Evolutionary conservation across 2,797 vertebrate genomes (phyloP).

Genomic region (Aphelocoma californica): DNA sequence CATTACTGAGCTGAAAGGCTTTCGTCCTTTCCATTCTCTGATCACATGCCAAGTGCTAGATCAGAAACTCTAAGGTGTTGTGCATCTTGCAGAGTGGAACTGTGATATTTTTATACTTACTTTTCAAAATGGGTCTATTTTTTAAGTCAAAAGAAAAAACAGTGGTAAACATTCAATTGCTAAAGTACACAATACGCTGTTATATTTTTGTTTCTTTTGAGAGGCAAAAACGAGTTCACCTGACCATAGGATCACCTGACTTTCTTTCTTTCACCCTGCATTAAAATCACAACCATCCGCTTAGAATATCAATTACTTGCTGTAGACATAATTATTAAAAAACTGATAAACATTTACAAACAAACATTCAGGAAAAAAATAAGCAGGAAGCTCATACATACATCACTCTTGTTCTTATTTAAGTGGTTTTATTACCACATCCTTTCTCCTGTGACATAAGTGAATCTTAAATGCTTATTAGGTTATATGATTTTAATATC

Average conservation of each 20-base stretch:
- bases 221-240: not conserved
- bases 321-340: not conserved
- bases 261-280: not conserved
- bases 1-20: not conserved
- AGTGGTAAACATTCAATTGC: not conserved
- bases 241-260: not conserved
- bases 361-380: not conserved
- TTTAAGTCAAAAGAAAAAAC: not conserved
- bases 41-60: not conserved
- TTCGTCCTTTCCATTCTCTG: not conserved
- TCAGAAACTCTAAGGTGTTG: not conserved
- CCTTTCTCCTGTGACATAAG: not conserved
- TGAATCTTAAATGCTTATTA: not conserved
- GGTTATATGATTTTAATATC: not conserved
- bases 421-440: not conserved
- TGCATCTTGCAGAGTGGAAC: not conserved
- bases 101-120: not conserved
- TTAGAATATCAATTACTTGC: not conserved
- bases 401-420: not conserved
- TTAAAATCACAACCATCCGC: not conserved
- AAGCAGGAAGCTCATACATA: not conserved
- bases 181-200: not conserved
- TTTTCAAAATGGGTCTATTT: not conserved
- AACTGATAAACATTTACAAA: not conserved
- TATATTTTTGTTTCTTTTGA: not conserved